phyloP scores from a whole-genome alignment of 2,888 invertebrate species.

The Pomacea canaliculata region DNA sequence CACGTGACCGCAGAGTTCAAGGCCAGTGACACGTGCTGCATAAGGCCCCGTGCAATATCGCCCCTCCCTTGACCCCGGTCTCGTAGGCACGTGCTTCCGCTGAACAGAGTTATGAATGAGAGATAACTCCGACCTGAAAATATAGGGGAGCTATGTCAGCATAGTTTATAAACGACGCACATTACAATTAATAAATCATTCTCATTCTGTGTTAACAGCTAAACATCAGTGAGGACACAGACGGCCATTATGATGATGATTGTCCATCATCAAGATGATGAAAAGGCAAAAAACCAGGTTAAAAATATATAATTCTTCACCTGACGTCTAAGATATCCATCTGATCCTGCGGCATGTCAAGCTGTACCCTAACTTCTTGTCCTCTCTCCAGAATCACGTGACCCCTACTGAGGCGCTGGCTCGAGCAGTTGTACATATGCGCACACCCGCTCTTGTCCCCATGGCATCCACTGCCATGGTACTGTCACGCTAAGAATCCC shows the following conservation, averaged over 20 bases:
- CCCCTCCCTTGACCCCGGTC: slow-evolving; percentile 75
- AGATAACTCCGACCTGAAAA: slow-evolving; percentile 25
- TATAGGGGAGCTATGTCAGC: too few relatives aligned
- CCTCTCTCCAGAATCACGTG: slow-evolving; percentile 80
- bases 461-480: slow-evolving; percentile 88
- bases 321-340: slow-evolving; percentile 86
- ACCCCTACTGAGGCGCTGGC: slow-evolving; percentile 86
- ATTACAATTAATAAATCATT: too few relatives aligned
- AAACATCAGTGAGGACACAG: too few relatives aligned
- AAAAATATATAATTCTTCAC: slow-evolving; percentile 36
- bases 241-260: too few relatives aligned
- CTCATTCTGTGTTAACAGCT: too few relatives aligned
- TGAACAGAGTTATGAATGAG: slow-evolving; percentile 69
- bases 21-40: slow-evolving; percentile 82
- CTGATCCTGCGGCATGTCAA: slow-evolving; percentile 85
- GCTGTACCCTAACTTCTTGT: slow-evolving; percentile 78
- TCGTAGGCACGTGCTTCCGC: slow-evolving; percentile 77
- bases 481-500: slow-evolving; percentile 85
- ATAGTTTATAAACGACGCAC: too few relatives aligned
- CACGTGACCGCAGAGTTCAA: slow-evolving; percentile 86
- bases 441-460: slow-evolving; percentile 84
- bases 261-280: too few relatives aligned
- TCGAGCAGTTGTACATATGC: slow-evolving; percentile 85
- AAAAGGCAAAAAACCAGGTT: too few relatives aligned
- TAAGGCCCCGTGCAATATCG: slow-evolving; percentile 64